A percentile compares a stretch with the other conserved stretches of the same genome.
phyloP scores from a whole-genome alignment of 2,888 invertebrate genomes.

The Pollenia angustigena region DNA sequence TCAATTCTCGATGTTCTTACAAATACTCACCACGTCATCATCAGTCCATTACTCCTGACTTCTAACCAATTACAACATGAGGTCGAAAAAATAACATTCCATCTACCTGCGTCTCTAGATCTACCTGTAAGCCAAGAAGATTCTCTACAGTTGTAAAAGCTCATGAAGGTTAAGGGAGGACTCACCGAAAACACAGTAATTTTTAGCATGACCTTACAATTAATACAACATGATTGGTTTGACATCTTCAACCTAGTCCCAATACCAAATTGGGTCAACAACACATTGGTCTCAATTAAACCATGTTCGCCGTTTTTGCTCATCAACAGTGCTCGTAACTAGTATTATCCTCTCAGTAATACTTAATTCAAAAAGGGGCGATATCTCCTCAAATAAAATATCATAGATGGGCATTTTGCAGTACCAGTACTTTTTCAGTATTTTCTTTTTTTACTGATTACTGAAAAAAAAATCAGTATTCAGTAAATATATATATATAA shows the following conservation, averaged over 20 bases:
- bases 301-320: neutral
- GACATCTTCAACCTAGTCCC: neutral
- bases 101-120: neutral
- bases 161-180: conserved; percentile 10
- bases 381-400: neutral
- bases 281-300: neutral
- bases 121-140: conserved; percentile 2
- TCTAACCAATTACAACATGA: neutral
- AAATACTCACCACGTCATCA: no score
- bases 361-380: neutral
- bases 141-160: neutral
- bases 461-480: no score
- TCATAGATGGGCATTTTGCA: no score
- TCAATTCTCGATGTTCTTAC: no score
- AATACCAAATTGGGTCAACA: conserved; percentile 2
- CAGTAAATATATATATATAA: no score
- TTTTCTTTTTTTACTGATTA: no score
- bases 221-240: no score
- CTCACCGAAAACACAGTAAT: neutral
- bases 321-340: neutral
- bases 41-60: no score
- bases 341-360: neutral
- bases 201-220: no score
- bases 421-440: no score
- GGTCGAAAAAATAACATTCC: neutral